Evolutionary conservation across 2,888 invertebrate species (phyloP).

Genomic region (Brassicogethes aeneus): DNA sequence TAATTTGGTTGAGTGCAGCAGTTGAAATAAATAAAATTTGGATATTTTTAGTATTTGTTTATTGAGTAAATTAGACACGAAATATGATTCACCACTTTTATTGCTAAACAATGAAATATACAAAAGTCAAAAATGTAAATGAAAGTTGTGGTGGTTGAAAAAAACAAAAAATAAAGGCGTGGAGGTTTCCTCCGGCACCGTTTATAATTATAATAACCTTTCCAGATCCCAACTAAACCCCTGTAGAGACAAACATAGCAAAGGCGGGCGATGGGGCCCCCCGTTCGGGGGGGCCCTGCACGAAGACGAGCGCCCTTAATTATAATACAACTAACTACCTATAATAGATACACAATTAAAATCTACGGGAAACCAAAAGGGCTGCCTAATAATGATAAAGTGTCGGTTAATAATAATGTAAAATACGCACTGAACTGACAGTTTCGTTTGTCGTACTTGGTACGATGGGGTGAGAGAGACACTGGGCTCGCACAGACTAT

Average conservation of each 20-base stretch:
- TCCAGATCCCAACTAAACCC: conserved; percentile 73
- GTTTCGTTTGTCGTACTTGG: conserved; percentile 16
- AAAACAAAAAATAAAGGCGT: not conserved
- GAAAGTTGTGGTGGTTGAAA: not conserved
- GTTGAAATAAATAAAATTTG: too few species aligned
- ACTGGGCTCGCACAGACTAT: conserved; percentile 40
- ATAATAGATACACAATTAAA: conserved; percentile 15
- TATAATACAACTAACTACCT: conserved; percentile 29
- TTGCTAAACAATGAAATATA: conserved; percentile 26
- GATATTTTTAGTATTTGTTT: too few species aligned
- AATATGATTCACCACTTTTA: conserved; percentile 31
- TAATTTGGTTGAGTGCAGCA: conserved; percentile 5
- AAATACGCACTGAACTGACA: conserved; percentile 37
- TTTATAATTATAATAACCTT: conserved; percentile 73
- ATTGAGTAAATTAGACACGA: too few species aligned
- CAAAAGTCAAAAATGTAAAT: conserved; percentile 19
- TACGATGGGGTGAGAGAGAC: conserved; percentile 30
- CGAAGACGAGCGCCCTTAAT: conserved; percentile 28
- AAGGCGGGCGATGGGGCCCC: conserved; percentile 18
- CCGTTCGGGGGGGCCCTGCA: conserved; percentile 21
- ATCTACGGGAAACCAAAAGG: conserved; percentile 21
- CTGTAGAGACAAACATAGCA: conserved; percentile 57
- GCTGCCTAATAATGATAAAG: conserved; percentile 20
- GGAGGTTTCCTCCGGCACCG: conserved; percentile 53
- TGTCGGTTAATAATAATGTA: too few species aligned